Conservation (phyloP, 2,113 vertebrate species). For the Henicopernis longicauda region DNA sequence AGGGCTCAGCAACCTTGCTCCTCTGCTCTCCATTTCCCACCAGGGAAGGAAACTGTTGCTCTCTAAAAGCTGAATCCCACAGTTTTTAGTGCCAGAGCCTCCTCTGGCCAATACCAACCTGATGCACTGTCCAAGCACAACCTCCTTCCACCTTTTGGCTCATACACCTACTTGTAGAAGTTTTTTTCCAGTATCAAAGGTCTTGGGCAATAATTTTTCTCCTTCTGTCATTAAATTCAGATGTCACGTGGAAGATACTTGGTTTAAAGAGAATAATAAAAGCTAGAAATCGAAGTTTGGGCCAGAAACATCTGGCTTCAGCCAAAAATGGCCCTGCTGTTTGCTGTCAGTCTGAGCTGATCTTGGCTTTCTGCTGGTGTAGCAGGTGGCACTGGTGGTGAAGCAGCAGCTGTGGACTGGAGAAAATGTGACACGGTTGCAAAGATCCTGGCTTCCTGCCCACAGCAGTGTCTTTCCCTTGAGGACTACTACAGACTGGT, state of each 20-base stretch:
- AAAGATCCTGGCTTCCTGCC: slow-evolving; percentile 87
- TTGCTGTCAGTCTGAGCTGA: neutral
- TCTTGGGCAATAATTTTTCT: neutral
- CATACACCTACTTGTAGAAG: neutral
- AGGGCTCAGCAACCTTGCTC: neutral
- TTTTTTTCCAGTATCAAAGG: neutral
- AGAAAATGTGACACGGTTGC: slow-evolving; percentile 87
- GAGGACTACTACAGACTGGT: slow-evolving; percentile 83
- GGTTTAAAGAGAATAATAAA: neutral
- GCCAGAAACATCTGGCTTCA: neutral
- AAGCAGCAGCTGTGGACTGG: slow-evolving; percentile 84
- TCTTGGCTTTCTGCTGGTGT: slow-evolving; percentile 62
- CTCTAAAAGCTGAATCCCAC: neutral
- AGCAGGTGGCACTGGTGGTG: slow-evolving; percentile 61
- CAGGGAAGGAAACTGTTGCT: neutral
- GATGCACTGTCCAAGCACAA: neutral
- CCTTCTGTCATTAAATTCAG: neutral
- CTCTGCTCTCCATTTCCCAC: neutral
- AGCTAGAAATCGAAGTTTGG: neutral
- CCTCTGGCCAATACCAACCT: rapidly evolving
- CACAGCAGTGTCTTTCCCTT: slow-evolving; percentile 85
- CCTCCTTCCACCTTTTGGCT: neutral
- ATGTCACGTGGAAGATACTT: neutral
- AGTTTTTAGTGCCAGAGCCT: neutral
- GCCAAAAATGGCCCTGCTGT: neutral